Evolutionary conservation across 1,140 invertebrate species (phyloP).

Genomic region (Temnothorax nylanderi): DNA sequence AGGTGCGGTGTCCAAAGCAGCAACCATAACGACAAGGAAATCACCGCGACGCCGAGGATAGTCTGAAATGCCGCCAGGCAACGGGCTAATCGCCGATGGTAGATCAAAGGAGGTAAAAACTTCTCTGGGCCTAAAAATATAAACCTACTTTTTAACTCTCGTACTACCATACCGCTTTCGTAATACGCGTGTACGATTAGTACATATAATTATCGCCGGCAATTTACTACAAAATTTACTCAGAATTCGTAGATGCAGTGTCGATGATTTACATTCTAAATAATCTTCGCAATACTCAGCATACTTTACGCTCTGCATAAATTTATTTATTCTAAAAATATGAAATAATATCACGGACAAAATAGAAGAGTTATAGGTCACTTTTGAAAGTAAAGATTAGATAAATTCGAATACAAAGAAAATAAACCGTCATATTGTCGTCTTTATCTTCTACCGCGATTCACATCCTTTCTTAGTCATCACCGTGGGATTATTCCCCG

Average conservation of each 20-base stretch:
- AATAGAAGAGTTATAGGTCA: background rate
- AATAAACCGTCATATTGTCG: background rate
- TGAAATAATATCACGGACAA: background rate
- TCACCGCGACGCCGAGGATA: slow-evolving; percentile 86
- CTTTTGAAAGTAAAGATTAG: background rate
- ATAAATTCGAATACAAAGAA: background rate
- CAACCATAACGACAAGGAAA: slow-evolving; percentile 87
- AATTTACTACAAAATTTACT: background rate
- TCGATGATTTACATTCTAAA: background rate
- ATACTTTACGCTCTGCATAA: background rate
- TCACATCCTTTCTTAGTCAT: slow-evolving; percentile 1
- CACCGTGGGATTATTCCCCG: background rate
- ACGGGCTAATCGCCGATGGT: slow-evolving; percentile 86
- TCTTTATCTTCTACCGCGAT: background rate
- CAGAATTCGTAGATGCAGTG: background rate
- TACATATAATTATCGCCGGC: background rate
- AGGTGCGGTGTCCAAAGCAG: slow-evolving; percentile 87
- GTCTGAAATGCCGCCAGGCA: slow-evolving; percentile 87
- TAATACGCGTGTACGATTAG: background rate
- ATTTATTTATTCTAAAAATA: background rate
- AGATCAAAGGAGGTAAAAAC: slow-evolving; percentile 82
- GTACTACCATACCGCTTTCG: background rate
- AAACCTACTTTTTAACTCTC: background rate
- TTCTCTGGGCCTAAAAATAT: slow-evolving; percentile 69
- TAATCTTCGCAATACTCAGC: background rate